These are phyloP conservation scores for Trypoxylon attenuatum DNA, from an alignment of 2,888 invertebrate species.

Conservation along the genomic window DNA sequence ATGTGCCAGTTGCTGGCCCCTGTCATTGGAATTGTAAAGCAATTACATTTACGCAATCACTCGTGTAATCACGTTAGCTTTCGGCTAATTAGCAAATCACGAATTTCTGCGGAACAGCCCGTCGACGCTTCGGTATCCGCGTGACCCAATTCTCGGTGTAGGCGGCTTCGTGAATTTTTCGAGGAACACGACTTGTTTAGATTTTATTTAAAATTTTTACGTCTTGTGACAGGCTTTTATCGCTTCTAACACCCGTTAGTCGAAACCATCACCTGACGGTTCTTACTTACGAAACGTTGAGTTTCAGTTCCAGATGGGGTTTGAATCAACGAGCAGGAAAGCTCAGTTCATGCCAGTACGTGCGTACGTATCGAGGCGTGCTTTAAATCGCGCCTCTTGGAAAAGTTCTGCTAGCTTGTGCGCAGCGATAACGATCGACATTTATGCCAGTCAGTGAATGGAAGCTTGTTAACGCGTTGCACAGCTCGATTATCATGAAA, in stretches of 20 bases:
- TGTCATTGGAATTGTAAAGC: too few relatives aligned
- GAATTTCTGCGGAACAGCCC: neutral
- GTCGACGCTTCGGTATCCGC: neutral
- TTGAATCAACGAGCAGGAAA: neutral
- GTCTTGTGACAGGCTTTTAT: neutral
- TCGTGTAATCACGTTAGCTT: neutral
- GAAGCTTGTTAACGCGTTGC: too few relatives aligned
- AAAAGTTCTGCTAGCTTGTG: neutral
- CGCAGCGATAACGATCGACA: neutral
- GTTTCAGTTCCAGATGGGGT: neutral
- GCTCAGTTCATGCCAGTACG: neutral
- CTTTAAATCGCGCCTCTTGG: neutral
- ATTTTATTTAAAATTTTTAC: neutral
- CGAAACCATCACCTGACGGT: neutral
- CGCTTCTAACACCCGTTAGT: neutral
- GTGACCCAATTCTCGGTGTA: neutral
- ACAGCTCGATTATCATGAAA: too few relatives aligned
- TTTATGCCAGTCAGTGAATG: too few relatives aligned
- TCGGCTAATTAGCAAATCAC: neutral
- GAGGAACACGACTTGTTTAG: neutral
- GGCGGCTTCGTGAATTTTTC: neutral
- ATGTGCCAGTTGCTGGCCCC: too few relatives aligned
- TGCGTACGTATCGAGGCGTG: neutral
- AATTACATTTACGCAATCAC: neutral
- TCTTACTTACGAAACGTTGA: neutral